Percentiles rank a stretch among this genome's conserved stretches.
These are phyloP conservation scores for Troilus luridus DNA, from an alignment of 2,888 invertebrate genomes.

Conservation along the genomic window DNA sequence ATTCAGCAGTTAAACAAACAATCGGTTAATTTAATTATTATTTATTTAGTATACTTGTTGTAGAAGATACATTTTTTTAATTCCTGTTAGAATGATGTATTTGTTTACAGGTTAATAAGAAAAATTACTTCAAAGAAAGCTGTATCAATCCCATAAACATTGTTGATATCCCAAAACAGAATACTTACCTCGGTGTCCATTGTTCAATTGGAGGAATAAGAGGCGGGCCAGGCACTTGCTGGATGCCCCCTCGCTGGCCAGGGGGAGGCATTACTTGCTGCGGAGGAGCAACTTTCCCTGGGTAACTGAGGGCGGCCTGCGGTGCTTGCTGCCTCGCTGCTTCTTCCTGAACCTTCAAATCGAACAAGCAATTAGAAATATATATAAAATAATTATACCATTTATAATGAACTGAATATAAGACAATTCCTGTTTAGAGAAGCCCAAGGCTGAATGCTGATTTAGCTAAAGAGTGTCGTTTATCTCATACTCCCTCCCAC, in stretches of 20 bases:
- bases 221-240: slow-evolving; percentile 68
- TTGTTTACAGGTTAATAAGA: too few relatives aligned
- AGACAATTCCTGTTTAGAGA: not conserved
- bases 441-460: not conserved
- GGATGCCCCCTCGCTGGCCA: slow-evolving; percentile 69
- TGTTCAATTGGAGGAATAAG: slow-evolving; percentile 71
- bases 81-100: too few relatives aligned
- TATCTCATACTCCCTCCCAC: not conserved
- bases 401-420: not conserved
- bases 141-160: too few relatives aligned
- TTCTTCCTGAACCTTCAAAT: slow-evolving; percentile 84
- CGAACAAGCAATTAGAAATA: not conserved
- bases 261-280: slow-evolving; percentile 74
- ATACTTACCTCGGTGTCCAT: slow-evolving; percentile 68
- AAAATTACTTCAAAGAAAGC: too few relatives aligned
- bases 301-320: slow-evolving; percentile 76
- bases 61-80: too few relatives aligned
- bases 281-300: slow-evolving; percentile 77
- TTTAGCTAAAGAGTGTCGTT: not conserved
- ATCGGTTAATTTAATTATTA: too few relatives aligned
- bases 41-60: too few relatives aligned
- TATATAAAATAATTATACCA: not conserved
- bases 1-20: too few relatives aligned
- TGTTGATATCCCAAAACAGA: not conserved
- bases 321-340: slow-evolving; percentile 91